phyloP scores from a whole-genome alignment of 92 coral and sea anemone genomes.

The Pocillopora grandis region DNA sequence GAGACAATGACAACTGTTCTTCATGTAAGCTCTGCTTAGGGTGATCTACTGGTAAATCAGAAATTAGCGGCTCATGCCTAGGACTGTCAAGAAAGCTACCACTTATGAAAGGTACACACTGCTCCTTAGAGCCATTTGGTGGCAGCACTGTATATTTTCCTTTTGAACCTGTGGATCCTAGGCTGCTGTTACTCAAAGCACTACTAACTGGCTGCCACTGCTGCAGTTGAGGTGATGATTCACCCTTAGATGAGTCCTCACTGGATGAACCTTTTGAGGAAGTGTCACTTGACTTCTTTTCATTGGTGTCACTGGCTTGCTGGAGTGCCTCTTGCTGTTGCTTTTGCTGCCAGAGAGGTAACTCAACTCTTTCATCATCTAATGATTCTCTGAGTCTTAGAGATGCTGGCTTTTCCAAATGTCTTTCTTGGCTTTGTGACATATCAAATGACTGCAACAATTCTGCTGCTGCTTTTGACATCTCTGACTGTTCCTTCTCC shows the following conservation, averaged over 20 bases:
- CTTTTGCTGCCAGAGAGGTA: conserved; percentile 47
- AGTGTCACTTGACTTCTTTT: conserved; percentile 15
- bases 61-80: background rate
- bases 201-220: conserved; percentile 54
- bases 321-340: conserved; percentile 1
- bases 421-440: conserved; percentile 1
- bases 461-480: conserved; percentile 22
- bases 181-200: conserved; percentile 11
- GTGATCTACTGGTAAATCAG: background rate
- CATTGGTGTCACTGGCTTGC: conserved; percentile 7
- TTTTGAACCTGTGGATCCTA: conserved; percentile 1
- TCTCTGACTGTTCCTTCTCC: conserved; percentile 7
- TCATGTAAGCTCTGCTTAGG: conserved; percentile 1
- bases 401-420: background rate
- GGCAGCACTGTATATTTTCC: background rate
- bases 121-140: conserved; percentile 8
- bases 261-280: conserved; percentile 22
- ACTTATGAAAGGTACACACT: background rate
- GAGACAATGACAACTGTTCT: conserved; percentile 58
- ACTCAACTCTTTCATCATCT: conserved; percentile 35
- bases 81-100: conserved; percentile 1
- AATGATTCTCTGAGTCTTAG: background rate
- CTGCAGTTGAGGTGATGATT: conserved; percentile 17
- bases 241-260: conserved; percentile 7
- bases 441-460: conserved; percentile 31